Evolutionary conservation across 2,888 invertebrate species (phyloP).

Genomic region (Athalia rosae): DNA sequence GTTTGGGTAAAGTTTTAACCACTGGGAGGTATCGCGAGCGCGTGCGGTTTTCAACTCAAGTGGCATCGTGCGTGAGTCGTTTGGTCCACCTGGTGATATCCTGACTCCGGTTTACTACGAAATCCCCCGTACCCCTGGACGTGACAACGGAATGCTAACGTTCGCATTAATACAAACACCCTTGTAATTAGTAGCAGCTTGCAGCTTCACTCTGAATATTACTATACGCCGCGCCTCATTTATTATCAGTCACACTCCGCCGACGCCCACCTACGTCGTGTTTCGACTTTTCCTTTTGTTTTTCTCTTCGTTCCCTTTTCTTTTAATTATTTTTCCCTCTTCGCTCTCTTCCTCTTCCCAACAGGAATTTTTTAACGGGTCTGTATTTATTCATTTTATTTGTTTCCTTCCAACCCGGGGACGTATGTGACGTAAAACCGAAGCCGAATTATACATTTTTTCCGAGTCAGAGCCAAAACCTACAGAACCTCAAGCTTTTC

Average conservation of each 20-base stretch:
- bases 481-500: no score
- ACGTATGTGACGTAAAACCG: no score
- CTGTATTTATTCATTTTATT: neutral
- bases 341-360: neutral
- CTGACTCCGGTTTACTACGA: conserved; percentile 50
- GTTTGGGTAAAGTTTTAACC: conserved; percentile 25
- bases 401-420: no score
- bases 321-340: neutral
- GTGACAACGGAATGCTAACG: conserved; percentile 63
- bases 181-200: conserved; percentile 62
- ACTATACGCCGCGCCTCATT: neutral
- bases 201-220: conserved; percentile 29
- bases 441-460: no score
- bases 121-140: conserved; percentile 33
- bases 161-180: conserved; percentile 67
- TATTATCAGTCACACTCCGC: neutral
- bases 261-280: neutral
- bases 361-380: neutral
- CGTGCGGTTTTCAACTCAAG: conserved; percentile 31
- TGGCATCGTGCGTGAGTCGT: conserved; percentile 52
- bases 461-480: no score
- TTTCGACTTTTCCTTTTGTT: neutral
- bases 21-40: conserved; percentile 2
- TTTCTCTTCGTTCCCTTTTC: neutral
- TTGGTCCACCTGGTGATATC: conserved; percentile 60